Percentiles rank a stretch among this genome's conserved stretches.
Conservation (phyloP, 2,113 vertebrate species). For the Pelmatolapia mariae region DNA sequence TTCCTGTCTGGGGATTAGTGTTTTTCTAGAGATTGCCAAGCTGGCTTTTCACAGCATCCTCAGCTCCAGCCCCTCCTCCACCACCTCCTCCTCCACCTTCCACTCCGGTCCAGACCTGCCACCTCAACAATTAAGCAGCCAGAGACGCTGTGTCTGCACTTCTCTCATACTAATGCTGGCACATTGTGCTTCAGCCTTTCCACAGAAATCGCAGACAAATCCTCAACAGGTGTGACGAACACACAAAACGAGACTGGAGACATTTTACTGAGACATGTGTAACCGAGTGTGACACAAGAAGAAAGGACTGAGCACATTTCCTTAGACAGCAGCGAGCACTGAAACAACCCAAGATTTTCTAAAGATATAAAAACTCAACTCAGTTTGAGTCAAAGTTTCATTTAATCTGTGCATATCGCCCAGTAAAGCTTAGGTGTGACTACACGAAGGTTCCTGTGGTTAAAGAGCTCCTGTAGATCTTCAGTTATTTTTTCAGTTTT, state of each 20-base stretch:
- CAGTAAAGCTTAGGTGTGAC: neutral
- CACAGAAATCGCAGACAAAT: neutral
- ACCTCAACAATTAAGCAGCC: slow-evolving; percentile 40
- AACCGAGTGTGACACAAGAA: neutral
- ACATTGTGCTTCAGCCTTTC: neutral
- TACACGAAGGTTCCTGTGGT: neutral
- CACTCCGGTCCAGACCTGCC: slow-evolving; percentile 14
- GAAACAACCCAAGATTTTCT: neutral
- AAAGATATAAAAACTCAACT: neutral
- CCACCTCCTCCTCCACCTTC: neutral
- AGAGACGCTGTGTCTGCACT: neutral
- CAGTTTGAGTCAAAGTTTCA: neutral
- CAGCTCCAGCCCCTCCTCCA: neutral
- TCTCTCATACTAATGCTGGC: neutral
- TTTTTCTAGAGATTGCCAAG: slow-evolving; percentile 24
- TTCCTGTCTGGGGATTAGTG: slow-evolving; percentile 20
- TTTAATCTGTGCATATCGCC: neutral
- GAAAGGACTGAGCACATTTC: neutral
- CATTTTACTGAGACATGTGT: neutral
- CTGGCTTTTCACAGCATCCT: slow-evolving; percentile 39
- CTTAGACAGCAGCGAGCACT: neutral
- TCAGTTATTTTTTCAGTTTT: neutral
- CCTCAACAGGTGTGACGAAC: neutral
- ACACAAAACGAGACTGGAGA: neutral
- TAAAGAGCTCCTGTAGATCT: neutral